Evolutionary conservation across 1,140 invertebrate genomes (phyloP).

Genomic region (Pollicipes pollicipes): DNA sequence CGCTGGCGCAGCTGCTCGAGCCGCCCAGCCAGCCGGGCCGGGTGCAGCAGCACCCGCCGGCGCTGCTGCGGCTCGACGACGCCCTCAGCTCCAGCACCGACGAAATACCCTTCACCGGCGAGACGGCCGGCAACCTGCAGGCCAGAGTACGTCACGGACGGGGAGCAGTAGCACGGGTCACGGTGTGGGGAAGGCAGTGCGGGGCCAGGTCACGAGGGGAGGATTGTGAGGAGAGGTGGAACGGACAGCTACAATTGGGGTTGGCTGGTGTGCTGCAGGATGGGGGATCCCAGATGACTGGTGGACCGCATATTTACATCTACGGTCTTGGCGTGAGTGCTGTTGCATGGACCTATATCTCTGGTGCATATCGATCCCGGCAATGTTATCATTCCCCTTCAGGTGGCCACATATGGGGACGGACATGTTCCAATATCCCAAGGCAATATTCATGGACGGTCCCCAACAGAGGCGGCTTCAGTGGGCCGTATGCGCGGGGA

Average conservation of each 20-base stretch:
- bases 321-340: too few relatives aligned
- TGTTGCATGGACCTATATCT: too few relatives aligned
- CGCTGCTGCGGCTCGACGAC: conserved; percentile 27
- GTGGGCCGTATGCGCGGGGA: too few relatives aligned
- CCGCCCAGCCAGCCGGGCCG: conserved; percentile 22
- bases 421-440: too few relatives aligned
- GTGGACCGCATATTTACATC: background rate
- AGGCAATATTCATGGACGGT: too few relatives aligned
- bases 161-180: conserved; percentile 4
- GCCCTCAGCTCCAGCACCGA: conserved; percentile 33
- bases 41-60: conserved; percentile 24
- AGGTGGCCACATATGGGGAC: too few relatives aligned
- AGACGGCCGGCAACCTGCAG: conserved; percentile 25
- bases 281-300: background rate
- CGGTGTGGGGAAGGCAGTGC: conserved; percentile 5
- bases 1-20: conserved; percentile 29
- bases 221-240: background rate
- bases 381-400: too few relatives aligned
- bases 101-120: conserved; percentile 37
- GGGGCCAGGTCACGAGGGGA: background rate
- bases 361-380: too few relatives aligned
- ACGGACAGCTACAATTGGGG: background rate
- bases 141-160: background rate
- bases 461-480: too few relatives aligned
- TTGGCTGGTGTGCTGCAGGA: background rate